Percentiles rank a stretch among this genome's conserved stretches.
phyloP scores from a whole-genome alignment of 1,140 invertebrate species.

The Leptopilina clavipes region DNA sequence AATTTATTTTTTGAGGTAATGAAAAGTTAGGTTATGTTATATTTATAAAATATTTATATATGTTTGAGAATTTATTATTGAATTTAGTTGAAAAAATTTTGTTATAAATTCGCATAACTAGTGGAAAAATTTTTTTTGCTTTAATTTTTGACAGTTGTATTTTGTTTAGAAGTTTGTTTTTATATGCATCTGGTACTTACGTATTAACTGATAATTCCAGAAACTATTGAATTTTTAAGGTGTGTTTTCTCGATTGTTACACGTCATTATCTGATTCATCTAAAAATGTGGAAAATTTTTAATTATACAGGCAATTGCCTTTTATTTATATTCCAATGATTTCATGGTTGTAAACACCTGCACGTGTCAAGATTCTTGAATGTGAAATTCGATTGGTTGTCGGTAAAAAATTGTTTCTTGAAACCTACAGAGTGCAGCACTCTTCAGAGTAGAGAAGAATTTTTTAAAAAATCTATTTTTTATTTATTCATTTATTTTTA shows the following conservation, averaged over 20 bases:
- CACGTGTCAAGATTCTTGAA: background rate
- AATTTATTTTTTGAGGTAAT: no score
- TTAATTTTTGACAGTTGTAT: background rate
- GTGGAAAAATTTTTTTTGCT: no score
- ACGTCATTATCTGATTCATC: constrained; percentile 21
- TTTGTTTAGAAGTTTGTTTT: background rate
- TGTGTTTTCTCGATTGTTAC: background rate
- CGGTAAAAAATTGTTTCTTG: background rate
- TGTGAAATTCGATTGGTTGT: background rate
- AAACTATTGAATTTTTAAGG: background rate
- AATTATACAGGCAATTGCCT: background rate
- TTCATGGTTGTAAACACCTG: background rate
- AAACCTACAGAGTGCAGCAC: background rate
- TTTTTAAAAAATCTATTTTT: background rate
- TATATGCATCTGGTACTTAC: background rate
- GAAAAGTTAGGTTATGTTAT: background rate
- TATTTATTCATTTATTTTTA: no score
- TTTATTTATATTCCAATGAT: constrained; percentile 2
- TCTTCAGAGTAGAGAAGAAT: background rate
- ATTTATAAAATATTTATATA: background rate
- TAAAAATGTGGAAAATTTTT: background rate
- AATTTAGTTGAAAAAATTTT: no score
- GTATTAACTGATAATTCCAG: background rate
- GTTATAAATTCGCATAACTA: no score
- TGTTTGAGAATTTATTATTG: background rate